phyloP scores from a whole-genome alignment of 1,140 invertebrate species.

The Bombus superbus region DNA sequence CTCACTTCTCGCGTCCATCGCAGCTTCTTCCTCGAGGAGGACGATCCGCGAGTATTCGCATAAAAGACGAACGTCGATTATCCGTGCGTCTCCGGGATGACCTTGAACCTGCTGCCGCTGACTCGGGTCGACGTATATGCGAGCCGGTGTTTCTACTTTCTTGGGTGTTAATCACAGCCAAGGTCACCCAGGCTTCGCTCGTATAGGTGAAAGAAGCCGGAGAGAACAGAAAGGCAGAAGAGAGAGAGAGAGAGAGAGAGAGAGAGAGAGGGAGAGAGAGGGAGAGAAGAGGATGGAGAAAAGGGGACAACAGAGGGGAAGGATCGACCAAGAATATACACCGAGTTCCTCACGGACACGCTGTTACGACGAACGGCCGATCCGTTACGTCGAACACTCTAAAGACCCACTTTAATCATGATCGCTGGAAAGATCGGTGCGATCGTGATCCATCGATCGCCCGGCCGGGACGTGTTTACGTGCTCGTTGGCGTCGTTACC shows the following conservation, averaged over 20 bases:
- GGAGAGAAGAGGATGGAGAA: slow-evolving; percentile 17
- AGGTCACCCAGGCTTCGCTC: slow-evolving; percentile 51
- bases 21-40: not conserved
- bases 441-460: slow-evolving; percentile 70
- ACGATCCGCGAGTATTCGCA: not conserved
- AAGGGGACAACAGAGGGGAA: slow-evolving; percentile 11
- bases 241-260: slow-evolving; percentile 35
- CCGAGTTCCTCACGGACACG: slow-evolving; percentile 66
- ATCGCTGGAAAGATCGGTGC: slow-evolving; percentile 66
- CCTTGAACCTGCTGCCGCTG: slow-evolving; percentile 73
- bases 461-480: slow-evolving; percentile 66
- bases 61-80: slow-evolving; percentile 43
- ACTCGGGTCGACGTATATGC: slow-evolving; percentile 51
- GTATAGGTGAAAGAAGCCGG: slow-evolving; percentile 52
- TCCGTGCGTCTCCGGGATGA: slow-evolving; percentile 39
- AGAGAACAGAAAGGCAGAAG: slow-evolving; percentile 3
- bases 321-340: slow-evolving; percentile 45
- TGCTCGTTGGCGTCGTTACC: slow-evolving; percentile 68
- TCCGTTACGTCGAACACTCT: slow-evolving; percentile 62
- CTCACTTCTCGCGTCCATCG: not conserved
- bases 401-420: slow-evolving; percentile 68
- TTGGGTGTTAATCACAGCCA: slow-evolving; percentile 69
- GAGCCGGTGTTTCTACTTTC: slow-evolving; percentile 65
- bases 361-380: slow-evolving; percentile 61
- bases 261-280: slow-evolving; percentile 1